A percentile compares a stretch with the other conserved stretches of the same genome.
These are phyloP conservation scores for Amphiprion ocellaris DNA, from an alignment of 2,113 vertebrate species.

Conservation along the genomic window DNA sequence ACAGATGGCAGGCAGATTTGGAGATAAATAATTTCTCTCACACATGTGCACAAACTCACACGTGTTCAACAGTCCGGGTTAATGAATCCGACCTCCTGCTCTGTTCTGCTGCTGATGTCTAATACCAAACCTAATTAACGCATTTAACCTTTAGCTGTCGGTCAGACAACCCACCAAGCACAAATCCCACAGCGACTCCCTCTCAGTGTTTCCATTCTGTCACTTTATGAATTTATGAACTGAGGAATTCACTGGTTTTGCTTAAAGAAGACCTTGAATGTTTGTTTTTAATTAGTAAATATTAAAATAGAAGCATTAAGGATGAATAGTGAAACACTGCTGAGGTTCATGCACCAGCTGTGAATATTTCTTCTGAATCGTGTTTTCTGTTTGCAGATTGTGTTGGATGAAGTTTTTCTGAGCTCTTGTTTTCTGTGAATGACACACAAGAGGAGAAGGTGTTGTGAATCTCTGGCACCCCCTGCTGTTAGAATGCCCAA, in stretches of 20 bases:
- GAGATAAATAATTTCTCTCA: background rate
- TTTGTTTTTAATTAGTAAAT: too few relatives aligned
- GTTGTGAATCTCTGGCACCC: slow-evolving; percentile 35
- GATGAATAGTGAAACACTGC: too few relatives aligned
- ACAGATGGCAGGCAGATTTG: too few relatives aligned
- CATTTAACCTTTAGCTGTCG: slow-evolving; percentile 32
- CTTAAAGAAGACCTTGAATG: too few relatives aligned
- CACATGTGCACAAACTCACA: background rate
- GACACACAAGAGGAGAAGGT: background rate
- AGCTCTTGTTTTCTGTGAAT: background rate
- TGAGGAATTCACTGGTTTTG: too few relatives aligned
- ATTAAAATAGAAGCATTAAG: too few relatives aligned
- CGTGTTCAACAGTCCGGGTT: slow-evolving; percentile 16
- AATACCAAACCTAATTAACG: slow-evolving; percentile 22
- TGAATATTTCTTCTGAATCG: too few relatives aligned
- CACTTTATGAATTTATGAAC: too few relatives aligned
- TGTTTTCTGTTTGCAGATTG: background rate
- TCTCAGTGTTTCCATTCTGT: background rate
- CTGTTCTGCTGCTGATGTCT: slow-evolving; percentile 10
- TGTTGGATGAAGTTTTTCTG: background rate
- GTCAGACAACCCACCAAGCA: background rate
- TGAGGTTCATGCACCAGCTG: too few relatives aligned
- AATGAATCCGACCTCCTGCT: slow-evolving; percentile 42
- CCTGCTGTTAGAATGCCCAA: slow-evolving; percentile 29
- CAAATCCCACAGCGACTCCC: background rate